Percentiles rank a stretch among this genome's conserved stretches.
These are phyloP conservation scores for Chauna torquata DNA, from an alignment of 2,113 vertebrate species.

Conservation along the genomic window DNA sequence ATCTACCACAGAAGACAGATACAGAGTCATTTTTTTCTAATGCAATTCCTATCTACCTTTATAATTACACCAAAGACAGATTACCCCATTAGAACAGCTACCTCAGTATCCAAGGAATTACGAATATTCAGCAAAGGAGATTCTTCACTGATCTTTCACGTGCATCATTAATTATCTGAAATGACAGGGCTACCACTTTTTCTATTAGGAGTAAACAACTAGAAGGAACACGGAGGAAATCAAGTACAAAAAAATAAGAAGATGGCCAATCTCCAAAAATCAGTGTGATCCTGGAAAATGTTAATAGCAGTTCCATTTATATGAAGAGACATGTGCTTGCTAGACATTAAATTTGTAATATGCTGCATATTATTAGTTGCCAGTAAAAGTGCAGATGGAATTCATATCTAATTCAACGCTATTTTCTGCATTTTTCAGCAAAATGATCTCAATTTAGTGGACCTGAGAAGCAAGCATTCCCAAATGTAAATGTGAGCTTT, in stretches of 20 bases:
- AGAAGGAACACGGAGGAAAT: neutral
- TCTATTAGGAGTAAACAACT: neutral
- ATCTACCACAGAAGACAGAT: neutral
- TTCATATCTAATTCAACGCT: neutral
- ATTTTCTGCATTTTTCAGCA: too few species aligned
- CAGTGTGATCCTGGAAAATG: conserved; percentile 5
- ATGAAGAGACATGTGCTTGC: neutral
- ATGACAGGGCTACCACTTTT: neutral
- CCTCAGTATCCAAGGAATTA: neutral
- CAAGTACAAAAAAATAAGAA: neutral
- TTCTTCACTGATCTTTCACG: conserved; percentile 24
- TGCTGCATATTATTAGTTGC: neutral
- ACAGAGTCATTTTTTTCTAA: neutral
- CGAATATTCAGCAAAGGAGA: conserved; percentile 19
- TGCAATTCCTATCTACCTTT: neutral
- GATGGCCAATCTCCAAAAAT: neutral
- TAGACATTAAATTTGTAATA: neutral
- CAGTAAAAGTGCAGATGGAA: neutral
- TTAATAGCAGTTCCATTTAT: neutral
- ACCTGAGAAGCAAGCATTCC: conserved; percentile 2
- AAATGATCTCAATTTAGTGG: conserved; percentile 34
- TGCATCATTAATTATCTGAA: conserved; percentile 22
- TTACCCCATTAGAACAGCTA: conserved; percentile 28
- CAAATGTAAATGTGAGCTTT: conserved; percentile 3
- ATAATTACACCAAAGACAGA: conserved; percentile 43